A percentile compares a stretch with the other conserved stretches of the same genome.
Evolutionary conservation across 2,888 invertebrate genomes (phyloP).

Genomic region (Lycia hirtaria): DNA sequence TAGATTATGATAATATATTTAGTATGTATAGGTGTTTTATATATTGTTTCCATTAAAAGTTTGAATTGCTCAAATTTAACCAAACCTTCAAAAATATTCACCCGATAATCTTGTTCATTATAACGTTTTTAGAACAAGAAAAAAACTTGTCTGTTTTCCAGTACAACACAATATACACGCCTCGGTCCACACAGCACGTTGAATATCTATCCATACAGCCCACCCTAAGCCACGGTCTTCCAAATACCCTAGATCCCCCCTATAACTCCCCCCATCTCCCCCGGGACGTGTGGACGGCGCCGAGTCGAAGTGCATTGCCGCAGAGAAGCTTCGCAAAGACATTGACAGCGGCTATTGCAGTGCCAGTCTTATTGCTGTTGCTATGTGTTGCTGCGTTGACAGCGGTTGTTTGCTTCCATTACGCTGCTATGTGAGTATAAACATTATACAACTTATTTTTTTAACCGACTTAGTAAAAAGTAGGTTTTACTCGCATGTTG

Average conservation of each 20-base stretch:
- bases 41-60: no score
- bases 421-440: constrained; percentile 90
- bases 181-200: constrained; percentile 62
- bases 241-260: background rate
- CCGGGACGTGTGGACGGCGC: constrained; percentile 86
- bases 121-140: no score
- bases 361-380: constrained; percentile 88
- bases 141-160: constrained; percentile 52
- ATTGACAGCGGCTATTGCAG: constrained; percentile 88
- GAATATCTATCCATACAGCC: constrained; percentile 57
- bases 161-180: constrained; percentile 76
- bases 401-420: constrained; percentile 90
- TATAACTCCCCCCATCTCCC: constrained; percentile 42
- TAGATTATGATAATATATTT: no score
- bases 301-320: constrained; percentile 86
- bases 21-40: no score
- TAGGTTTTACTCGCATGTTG: no score
- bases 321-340: constrained; percentile 89
- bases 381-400: constrained; percentile 88
- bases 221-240: background rate
- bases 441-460: no score
- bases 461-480: no score
- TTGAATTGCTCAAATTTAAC: no score
- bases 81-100: no score
- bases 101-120: no score